A percentile compares a stretch with the other conserved stretches of the same genome.
These are phyloP conservation scores for Bergia sp. DNA, from an alignment of 92 coral and sea anemone species.

Conservation along the genomic window DNA sequence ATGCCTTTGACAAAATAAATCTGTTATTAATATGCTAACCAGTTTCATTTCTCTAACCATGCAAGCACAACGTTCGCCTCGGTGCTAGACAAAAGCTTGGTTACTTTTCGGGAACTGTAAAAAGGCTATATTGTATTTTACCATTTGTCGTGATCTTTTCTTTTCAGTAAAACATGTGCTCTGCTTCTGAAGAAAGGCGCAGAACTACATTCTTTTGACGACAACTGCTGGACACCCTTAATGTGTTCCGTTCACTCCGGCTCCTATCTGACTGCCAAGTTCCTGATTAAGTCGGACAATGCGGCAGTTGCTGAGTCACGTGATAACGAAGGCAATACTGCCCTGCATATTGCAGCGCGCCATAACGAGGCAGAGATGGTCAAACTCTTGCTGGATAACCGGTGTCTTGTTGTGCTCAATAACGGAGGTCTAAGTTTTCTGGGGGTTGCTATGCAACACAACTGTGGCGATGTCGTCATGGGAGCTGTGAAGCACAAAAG, in stretches of 20 bases:
- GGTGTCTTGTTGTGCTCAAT: slow-evolving; percentile 39
- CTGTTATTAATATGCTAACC: too few relatives aligned
- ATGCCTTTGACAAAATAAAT: too few relatives aligned
- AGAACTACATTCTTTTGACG: slow-evolving; percentile 57
- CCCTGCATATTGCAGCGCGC: slow-evolving; percentile 72
- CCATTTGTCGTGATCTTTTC: background rate
- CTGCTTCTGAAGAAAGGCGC: slow-evolving; percentile 65
- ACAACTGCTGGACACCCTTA: slow-evolving; percentile 69
- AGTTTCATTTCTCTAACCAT: too few relatives aligned
- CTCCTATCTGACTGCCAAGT: slow-evolving; percentile 35
- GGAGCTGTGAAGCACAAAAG: slow-evolving; percentile 57
- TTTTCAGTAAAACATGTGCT: slow-evolving; percentile 56
- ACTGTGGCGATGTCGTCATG: slow-evolving; percentile 54
- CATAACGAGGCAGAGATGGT: slow-evolving; percentile 59
- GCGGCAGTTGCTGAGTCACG: slow-evolving; percentile 55
- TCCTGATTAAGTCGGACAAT: slow-evolving; percentile 52
- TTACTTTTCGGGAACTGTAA: too few relatives aligned
- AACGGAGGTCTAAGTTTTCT: slow-evolving; percentile 58
- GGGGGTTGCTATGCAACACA: slow-evolving; percentile 64
- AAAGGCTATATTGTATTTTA: too few relatives aligned
- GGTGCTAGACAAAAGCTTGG: too few relatives aligned
- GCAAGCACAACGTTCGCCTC: too few relatives aligned
- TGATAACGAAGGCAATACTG: slow-evolving; percentile 72
- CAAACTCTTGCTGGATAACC: slow-evolving; percentile 53
- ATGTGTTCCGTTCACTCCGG: slow-evolving; percentile 67